Percentiles rank a stretch among this genome's conserved stretches.
Conservation (phyloP, 2,888 invertebrate species). For the Drosophila lacicola region DNA sequence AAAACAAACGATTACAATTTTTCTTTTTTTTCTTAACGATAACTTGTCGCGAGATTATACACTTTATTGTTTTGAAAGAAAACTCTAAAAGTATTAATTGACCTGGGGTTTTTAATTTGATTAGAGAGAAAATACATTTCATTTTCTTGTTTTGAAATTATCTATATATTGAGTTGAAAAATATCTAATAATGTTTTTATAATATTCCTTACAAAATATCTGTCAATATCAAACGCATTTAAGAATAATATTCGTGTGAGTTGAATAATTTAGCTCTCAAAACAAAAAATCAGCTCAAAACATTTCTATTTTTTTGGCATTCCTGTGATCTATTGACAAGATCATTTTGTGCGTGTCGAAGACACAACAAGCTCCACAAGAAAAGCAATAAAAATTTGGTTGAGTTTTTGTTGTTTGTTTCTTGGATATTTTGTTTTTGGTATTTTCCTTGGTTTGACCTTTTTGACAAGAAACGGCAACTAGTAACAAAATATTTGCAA, state of each 20-base stretch:
- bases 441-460: slow-evolving; percentile 50
- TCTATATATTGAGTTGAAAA: too few species aligned
- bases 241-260: background rate
- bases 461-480: slow-evolving; percentile 45
- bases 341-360: slow-evolving; percentile 57
- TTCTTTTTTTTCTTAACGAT: too few species aligned
- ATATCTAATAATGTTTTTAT: too few species aligned
- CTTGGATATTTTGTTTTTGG: slow-evolving; percentile 26
- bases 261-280: slow-evolving; percentile 2
- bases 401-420: slow-evolving; percentile 18
- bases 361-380: slow-evolving; percentile 5
- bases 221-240: too few species aligned
- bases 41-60: too few species aligned
- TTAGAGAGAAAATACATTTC: too few species aligned
- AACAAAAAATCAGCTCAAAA: slow-evolving; percentile 2
- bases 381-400: slow-evolving; percentile 18
- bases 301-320: slow-evolving; percentile 2
- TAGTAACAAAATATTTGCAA: slow-evolving; percentile 66
- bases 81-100: too few species aligned
- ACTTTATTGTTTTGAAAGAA: too few species aligned
- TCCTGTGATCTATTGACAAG: slow-evolving; percentile 44
- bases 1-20: too few species aligned
- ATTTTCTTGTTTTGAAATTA: too few species aligned
- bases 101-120: too few species aligned
- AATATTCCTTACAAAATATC: too few species aligned